Evolutionary conservation across 2,888 invertebrate species (phyloP).

Genomic region (Sinopyrophorus schimmeli): DNA sequence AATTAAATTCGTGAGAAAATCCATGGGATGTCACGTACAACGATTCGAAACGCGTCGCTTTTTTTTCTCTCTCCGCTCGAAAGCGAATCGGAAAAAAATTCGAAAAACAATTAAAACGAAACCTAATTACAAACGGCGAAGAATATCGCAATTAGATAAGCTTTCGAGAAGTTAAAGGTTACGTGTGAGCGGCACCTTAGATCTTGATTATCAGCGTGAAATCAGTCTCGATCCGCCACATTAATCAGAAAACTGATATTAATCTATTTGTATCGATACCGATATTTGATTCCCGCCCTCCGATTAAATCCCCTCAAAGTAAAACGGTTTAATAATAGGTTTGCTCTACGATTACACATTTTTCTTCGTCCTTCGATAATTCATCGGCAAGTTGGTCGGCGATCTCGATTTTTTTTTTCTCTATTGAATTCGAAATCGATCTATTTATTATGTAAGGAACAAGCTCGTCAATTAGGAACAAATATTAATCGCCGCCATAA

Average conservation of each 20-base stretch:
- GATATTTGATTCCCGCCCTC: conserved; percentile 30
- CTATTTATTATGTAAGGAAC: no score
- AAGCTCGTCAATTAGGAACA: no score
- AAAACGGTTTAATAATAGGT: conserved; percentile 29
- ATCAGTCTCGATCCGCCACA: conserved; percentile 31
- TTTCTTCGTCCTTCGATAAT: no score
- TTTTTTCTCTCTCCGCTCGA: no score
- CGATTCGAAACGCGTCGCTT: no score
- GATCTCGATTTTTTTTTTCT: no score
- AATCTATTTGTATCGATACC: conserved; percentile 33
- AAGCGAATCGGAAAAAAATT: not conserved
- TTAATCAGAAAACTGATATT: conserved; percentile 29
- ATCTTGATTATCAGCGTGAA: conserved; percentile 32
- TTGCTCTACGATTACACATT: conserved; percentile 21
- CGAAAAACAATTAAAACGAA: not conserved
- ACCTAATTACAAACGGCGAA: conserved; percentile 1
- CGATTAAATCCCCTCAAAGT: conserved; percentile 25
- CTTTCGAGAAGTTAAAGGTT: conserved; percentile 27
- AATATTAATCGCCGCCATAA: no score
- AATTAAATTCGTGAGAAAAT: no score
- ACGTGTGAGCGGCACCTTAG: conserved; percentile 30
- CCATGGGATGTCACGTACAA: no score
- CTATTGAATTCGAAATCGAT: no score
- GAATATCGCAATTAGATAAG: conserved; percentile 21
- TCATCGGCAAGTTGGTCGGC: no score